phyloP scores from a whole-genome alignment of 2,888 invertebrate species.

The Euplagia quadripunctaria region DNA sequence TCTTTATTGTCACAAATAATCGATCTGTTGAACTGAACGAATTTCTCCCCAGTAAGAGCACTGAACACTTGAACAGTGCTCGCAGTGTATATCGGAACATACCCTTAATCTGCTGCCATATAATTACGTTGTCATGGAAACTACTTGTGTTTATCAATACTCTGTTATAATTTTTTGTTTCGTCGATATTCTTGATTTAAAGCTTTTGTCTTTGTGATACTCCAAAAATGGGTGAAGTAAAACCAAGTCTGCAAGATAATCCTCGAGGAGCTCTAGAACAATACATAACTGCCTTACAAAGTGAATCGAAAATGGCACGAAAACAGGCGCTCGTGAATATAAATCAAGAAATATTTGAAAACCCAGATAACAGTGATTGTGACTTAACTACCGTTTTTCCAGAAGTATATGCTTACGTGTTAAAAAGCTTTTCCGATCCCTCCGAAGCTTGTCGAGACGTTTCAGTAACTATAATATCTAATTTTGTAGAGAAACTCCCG shows the following conservation, averaged over 20 bases:
- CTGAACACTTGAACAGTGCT: no score
- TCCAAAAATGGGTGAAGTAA: conserved; percentile 66
- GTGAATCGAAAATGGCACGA: conserved; percentile 87
- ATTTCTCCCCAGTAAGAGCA: no score
- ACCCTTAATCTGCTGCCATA: neutral
- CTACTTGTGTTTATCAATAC: conserved; percentile 69
- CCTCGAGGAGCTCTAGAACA: conserved; percentile 72
- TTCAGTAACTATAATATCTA: conserved; percentile 85
- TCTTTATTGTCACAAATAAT: no score
- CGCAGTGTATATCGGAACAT: neutral
- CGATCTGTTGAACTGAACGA: no score
- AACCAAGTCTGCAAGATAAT: conserved; percentile 67
- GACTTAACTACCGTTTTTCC: conserved; percentile 74
- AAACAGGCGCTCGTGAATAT: conserved; percentile 87
- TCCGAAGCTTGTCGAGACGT: conserved; percentile 89
- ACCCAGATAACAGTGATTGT: conserved; percentile 69
- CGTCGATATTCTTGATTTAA: conserved; percentile 44
- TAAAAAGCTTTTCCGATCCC: conserved; percentile 84
- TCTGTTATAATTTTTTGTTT: conserved; percentile 44
- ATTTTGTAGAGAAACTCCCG: conserved; percentile 87
- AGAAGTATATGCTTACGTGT: conserved; percentile 76
- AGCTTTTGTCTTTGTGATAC: conserved; percentile 3
- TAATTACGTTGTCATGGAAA: conserved; percentile 71
- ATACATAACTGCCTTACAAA: conserved; percentile 82
- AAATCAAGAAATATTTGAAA: conserved; percentile 80